These are phyloP conservation scores for Apotomis turbidana DNA, from an alignment of 2,888 invertebrate species.

Conservation along the genomic window DNA sequence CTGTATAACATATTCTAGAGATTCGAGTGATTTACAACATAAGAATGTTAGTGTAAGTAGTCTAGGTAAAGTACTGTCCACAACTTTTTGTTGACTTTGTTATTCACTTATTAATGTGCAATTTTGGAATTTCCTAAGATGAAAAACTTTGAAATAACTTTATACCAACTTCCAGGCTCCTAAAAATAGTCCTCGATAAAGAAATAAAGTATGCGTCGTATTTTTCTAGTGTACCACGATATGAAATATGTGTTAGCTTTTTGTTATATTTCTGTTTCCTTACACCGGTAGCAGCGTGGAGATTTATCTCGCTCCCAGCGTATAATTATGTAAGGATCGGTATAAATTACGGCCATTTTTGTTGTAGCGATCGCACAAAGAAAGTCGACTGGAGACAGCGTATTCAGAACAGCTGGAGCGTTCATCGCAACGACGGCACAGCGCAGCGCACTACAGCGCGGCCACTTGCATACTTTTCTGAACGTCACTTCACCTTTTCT, in stretches of 20 bases:
- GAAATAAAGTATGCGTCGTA: neutral
- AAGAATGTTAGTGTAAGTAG: no score
- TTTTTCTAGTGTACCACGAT: neutral
- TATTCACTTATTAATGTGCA: neutral
- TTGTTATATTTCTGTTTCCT: neutral
- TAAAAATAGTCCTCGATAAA: neutral
- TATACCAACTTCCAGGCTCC: neutral
- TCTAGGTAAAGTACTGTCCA: no score
- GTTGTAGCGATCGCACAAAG: constrained; percentile 37
- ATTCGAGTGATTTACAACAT: no score
- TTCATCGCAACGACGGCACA: constrained; percentile 14
- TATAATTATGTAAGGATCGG: constrained; percentile 36
- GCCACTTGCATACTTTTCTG: neutral
- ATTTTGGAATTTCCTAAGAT: neutral
- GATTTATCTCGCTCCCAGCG: constrained; percentile 26
- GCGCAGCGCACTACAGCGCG: constrained; percentile 7
- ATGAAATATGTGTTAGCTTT: constrained; percentile 2
- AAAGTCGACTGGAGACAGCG: constrained; percentile 43
- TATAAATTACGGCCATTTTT: constrained; percentile 38
- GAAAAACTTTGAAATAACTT: no score
- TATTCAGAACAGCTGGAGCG: constrained; percentile 56
- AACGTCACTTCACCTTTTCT: no score
- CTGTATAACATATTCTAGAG: no score
- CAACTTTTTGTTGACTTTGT: no score
- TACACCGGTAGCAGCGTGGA: constrained; percentile 15